These are phyloP conservation scores for Microctonus aethiopoides DNA, from an alignment of 2,888 invertebrate species.

Conservation along the genomic window DNA sequence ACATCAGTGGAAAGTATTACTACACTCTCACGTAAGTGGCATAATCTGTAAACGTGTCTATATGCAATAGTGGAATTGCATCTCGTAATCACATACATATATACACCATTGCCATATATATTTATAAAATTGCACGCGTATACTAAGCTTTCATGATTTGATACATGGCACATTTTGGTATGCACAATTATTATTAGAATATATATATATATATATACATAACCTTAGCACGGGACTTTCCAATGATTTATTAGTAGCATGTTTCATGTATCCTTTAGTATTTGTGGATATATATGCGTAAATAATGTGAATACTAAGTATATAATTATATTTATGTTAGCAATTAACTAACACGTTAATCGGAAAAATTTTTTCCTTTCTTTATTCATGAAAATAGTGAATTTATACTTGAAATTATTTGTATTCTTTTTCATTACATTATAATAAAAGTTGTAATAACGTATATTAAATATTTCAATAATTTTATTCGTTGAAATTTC, in stretches of 20 bases:
- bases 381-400: background rate
- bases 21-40: constrained; percentile 1
- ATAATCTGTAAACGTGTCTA: background rate
- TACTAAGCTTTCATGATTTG: background rate
- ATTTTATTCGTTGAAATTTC: background rate
- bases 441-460: background rate
- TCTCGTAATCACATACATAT: background rate
- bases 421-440: background rate
- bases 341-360: background rate
- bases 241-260: constrained; percentile 1
- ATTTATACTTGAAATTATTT: background rate
- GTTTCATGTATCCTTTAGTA: background rate
- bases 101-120: background rate
- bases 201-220: too few relatives aligned
- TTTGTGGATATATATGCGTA: background rate
- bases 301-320: background rate
- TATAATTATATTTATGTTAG: background rate
- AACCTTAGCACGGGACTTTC: background rate
- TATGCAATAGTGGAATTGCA: constrained; percentile 13
- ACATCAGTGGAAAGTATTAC: constrained; percentile 16
- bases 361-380: background rate
- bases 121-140: background rate
- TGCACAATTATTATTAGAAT: constrained; percentile 12
- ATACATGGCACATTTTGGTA: background rate
- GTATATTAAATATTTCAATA: background rate